These are phyloP conservation scores for Neelides sp. DNA, from an alignment of 1,140 invertebrate species.

Conservation along the genomic window DNA sequence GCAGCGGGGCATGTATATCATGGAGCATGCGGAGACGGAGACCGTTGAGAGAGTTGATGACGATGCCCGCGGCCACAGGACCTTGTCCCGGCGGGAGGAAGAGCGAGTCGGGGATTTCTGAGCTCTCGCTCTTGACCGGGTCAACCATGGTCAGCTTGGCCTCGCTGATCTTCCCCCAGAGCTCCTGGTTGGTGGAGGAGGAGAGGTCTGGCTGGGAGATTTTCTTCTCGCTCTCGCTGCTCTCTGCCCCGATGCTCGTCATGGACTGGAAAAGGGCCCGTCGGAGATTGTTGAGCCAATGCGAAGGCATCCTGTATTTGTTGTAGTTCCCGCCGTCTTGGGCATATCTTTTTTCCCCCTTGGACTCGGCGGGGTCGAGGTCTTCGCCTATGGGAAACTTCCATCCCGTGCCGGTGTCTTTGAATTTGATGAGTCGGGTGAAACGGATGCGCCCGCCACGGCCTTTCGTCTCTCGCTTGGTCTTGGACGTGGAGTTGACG, in stretches of 20 bases:
- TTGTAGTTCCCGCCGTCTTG: too few species aligned
- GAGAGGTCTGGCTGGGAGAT: background rate
- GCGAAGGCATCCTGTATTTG: conserved; percentile 18
- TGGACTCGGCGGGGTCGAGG: too few species aligned
- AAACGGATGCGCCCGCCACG: too few species aligned
- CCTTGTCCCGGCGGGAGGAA: conserved; percentile 21
- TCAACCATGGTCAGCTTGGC: conserved; percentile 21
- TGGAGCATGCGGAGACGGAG: conserved; percentile 17
- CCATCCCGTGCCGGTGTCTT: too few species aligned
- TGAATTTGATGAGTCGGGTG: too few species aligned
- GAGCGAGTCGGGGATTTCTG: conserved; percentile 11
- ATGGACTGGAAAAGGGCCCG: conserved; percentile 25
- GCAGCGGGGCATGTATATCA: conserved; percentile 7
- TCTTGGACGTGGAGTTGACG: background rate
- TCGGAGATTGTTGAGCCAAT: conserved; percentile 20
- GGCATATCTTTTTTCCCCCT: too few species aligned
- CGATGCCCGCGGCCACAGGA: conserved; percentile 23
- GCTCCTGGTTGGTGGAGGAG: background rate
- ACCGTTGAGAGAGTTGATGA: conserved; percentile 8
- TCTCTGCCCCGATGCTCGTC: background rate
- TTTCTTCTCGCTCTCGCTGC: background rate
- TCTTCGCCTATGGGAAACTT: too few species aligned
- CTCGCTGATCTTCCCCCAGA: conserved; percentile 12
- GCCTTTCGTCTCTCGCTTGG: too few species aligned
- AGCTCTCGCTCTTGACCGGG: background rate